A percentile compares a stretch with the other conserved stretches of the same genome.
These are phyloP conservation scores for Harpagoxenus sublaevis DNA, from an alignment of 2,888 invertebrate species.

Conservation along the genomic window DNA sequence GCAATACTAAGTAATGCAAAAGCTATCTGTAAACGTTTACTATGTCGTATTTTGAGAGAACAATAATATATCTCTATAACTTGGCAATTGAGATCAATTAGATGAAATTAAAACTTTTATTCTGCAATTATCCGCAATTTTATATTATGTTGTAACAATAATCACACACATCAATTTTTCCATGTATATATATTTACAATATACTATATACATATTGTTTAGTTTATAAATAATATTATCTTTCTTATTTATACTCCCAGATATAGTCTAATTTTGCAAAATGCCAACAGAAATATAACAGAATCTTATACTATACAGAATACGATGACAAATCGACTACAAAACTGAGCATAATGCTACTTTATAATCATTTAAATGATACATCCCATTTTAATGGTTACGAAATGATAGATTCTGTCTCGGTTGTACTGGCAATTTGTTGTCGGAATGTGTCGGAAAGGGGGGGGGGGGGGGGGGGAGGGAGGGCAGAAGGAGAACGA, in stretches of 20 bases:
- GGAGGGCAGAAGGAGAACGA: background rate
- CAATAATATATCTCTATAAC: background rate
- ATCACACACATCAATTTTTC: background rate
- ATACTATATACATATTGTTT: background rate
- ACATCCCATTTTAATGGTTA: background rate
- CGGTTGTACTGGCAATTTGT: background rate
- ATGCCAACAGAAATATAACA: background rate
- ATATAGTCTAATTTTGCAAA: background rate
- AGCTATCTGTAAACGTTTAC: background rate
- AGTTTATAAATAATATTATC: too few relatives aligned
- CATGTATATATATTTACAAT: background rate
- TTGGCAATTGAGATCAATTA: background rate
- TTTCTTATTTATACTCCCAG: background rate
- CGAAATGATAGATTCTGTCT: background rate
- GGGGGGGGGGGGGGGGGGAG: background rate
- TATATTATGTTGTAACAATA: background rate
- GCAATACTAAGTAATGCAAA: background rate
- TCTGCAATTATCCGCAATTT: background rate
- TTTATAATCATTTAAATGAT: constrained; percentile 3
- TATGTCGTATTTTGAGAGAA: background rate
- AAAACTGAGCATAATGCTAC: background rate
- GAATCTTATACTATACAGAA: background rate
- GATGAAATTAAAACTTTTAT: constrained; percentile 3
- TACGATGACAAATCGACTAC: background rate
- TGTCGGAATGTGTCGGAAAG: background rate